Evolutionary conservation across 2,113 vertebrate genomes (phyloP).

Genomic region (Ahaetulla prasina): DNA sequence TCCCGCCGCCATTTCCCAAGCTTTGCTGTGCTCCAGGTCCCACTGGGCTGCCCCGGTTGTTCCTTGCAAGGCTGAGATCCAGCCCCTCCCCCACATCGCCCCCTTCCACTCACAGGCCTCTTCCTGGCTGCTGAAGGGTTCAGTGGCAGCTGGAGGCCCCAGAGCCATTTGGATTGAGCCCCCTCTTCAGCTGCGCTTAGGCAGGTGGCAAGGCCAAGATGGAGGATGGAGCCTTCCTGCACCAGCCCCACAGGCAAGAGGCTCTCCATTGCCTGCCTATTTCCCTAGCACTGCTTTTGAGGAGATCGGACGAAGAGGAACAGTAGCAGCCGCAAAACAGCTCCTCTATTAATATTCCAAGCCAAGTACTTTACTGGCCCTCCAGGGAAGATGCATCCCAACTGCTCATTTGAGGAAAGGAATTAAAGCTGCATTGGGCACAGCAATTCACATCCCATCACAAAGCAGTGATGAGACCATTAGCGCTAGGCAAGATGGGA

Average conservation of each 20-base stretch:
- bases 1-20: neutral
- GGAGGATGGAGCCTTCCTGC: constrained; percentile 11
- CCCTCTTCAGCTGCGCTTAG: constrained; percentile 44
- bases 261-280: constrained; percentile 62
- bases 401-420: constrained; percentile 1
- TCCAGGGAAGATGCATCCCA: constrained; percentile 16
- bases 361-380: constrained; percentile 16
- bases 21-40: neutral
- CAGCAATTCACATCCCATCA: constrained; percentile 5
- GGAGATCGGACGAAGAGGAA: constrained; percentile 28
- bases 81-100: neutral
- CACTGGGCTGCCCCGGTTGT: too few species aligned
- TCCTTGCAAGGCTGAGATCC: neutral
- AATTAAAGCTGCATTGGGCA: constrained; percentile 31
- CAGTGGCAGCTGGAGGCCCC: constrained; percentile 37
- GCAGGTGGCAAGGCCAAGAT: constrained; percentile 46
- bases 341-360: constrained; percentile 15
- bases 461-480: constrained; percentile 34
- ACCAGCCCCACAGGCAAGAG: constrained; percentile 10
- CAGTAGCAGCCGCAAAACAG: constrained; percentile 1
- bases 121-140: neutral
- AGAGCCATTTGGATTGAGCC: constrained; percentile 25
- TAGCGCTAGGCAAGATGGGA: neutral
- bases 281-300: constrained; percentile 47
- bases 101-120: constrained; percentile 3